Evolutionary conservation across 2,113 vertebrate genomes (phyloP).

Genomic region (Budorcas taxicolor): DNA sequence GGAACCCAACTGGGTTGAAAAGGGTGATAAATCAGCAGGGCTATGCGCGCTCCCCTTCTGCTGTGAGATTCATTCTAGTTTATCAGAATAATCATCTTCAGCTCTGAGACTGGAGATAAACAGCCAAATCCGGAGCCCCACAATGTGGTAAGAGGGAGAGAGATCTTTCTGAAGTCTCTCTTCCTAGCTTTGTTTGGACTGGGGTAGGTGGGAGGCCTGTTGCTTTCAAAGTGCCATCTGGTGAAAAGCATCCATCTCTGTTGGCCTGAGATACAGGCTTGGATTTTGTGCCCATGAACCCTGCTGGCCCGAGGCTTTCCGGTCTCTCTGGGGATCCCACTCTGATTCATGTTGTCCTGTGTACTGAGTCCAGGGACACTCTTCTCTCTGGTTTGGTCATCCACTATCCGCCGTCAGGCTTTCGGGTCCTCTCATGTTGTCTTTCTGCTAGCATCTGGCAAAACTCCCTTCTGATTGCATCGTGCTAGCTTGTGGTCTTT

Average conservation of each 20-base stretch:
- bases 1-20: slow-evolving; percentile 74
- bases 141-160: slow-evolving; percentile 58
- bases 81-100: slow-evolving; percentile 75
- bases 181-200: background rate
- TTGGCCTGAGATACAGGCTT: background rate
- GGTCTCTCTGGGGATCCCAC: background rate
- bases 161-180: slow-evolving; percentile 26
- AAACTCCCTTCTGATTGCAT: background rate
- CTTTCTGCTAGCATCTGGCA: background rate
- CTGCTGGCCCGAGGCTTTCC: background rate
- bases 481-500: background rate
- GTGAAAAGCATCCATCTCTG: background rate
- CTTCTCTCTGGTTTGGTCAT: background rate
- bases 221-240: background rate
- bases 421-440: background rate
- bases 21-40: slow-evolving; percentile 72
- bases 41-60: slow-evolving; percentile 67
- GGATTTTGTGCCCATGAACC: background rate
- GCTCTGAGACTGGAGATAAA: slow-evolving; percentile 58
- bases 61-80: slow-evolving; percentile 71
- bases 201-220: background rate
- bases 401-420: background rate
- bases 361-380: background rate
- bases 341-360: background rate
- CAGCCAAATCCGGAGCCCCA: slow-evolving; percentile 58